Base-by-base conservation (phyloP, 2,797 vertebrate species). In the Paedocypris micromegethes region DNA sequence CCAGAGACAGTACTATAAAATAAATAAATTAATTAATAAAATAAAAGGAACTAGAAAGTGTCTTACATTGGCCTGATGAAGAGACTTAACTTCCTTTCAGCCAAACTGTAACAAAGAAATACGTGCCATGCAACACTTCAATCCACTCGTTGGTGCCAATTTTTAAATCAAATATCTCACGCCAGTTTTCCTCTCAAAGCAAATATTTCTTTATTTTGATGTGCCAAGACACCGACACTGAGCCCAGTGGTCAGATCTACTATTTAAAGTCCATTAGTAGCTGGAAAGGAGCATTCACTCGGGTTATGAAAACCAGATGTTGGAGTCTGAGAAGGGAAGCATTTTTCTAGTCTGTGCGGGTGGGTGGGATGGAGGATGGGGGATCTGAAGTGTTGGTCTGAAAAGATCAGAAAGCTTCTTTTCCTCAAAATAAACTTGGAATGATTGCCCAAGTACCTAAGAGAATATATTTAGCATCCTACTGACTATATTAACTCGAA, bases 281-380 rank as follows among this genome's bases (percentile, higher is more conserved):
- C 54, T 72, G 67, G 72, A 75, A 61, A 72, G 64, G 66, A 72
- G 64, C 48, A 9, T 48, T 56, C 47, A 49, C 64, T 72, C 48
- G 6, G 60, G n/a, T 76, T 74, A 75, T 78, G 70, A 77, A 77
- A 77, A 61, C 70, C 75, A 78, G 80, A 80, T 78, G 74, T 79
- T 73, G 47, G 56, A n/a, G 61, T 68, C 51, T 69, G 54, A 63
- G 58, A 74, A 43, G 60, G 66, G 67, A 70, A 64, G 58, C 54
- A 23, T 49, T 58, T 60, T 50, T 69, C 23, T 7, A 4, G n/a
- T 42, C 3, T 50, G 51, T 49, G 57, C 43, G 58, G 7, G 58
- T 69, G 7, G 5, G 41, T 49, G 39, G 5, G 9, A 5, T 53
- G 43, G 58, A 51, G 58, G 52, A 68, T 42, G 50, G 57, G 58